Base-by-base conservation (phyloP, 2,888 invertebrate genomes). In the Antitype chi region DNA sequence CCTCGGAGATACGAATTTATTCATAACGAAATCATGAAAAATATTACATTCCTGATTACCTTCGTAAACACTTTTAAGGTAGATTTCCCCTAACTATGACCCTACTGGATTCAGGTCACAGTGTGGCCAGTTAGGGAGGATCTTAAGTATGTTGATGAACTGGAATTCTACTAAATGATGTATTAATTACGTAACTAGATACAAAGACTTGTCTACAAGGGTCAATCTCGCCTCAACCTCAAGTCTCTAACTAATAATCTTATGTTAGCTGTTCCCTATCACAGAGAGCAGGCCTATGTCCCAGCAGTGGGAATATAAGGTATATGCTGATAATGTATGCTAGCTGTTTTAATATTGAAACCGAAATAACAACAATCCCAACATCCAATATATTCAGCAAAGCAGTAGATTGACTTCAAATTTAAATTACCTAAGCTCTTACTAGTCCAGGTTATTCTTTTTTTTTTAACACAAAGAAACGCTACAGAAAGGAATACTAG, bases 31-130 rank as follows among this genome's bases (percentile, higher is more conserved):
- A 78, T 86, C 78, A 79, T 80, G 80, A 82, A 76, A 81, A 87
- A 82, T 82, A 81, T 87, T 82, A 84, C 79, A 81, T 76, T 82
- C 60, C 62, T 84, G 77, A 82, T 88, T 87, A 84, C 84, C 67
- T 67, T n/a, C 76, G 62, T 69, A 78, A 81, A 76, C 79, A 71
- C 57, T 60, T 85, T 87, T 73, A 43, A 52, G 49, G 43, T 11
- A 43, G 13, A 52, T 52, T 84, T 70, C 55, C 49, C 25, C 2
- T 13, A 38, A 38, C 38, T 6, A 38, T 57, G 57, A 67, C 25
- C 47, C 47, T 52, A 15, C 53, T n/a, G 32, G 7, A 49, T 64
- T 77, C 13, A 13, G 43, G 15, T 53, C 17, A 4, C 3, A 62
- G 15, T 20, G 6, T 53, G n/a, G 59, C 8, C 17, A 38, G 23